Base-by-base conservation (phyloP, 2,888 invertebrate genomes). In the Antheraea yamamai region DNA sequence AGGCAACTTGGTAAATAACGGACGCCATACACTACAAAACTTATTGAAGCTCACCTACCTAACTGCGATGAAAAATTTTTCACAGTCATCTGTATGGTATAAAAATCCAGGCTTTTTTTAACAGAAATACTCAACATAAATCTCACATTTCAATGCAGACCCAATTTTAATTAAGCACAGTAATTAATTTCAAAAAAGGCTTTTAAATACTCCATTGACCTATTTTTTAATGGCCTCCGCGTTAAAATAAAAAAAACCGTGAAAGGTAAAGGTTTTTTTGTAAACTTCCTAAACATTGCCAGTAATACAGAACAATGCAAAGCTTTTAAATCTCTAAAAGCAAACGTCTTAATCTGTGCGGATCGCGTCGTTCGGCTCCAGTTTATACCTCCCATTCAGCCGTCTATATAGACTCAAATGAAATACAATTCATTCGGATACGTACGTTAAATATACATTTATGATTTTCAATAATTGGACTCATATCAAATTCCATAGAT, bases 381-480 rank as follows among this genome's bases (percentile, higher is more conserved):
- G 68, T 70, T 70, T 70, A 70, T 39, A 70, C 39, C 70, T 20
- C 35, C n/a, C 20, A 39, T 70, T 70, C n/a, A 35, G 7, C 70
- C 35, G 70, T 39, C 70, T 70, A 70, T n/a, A 39, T 39, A 20
- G 39, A 39, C n/a, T n/a, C n/a, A 8, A 20, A 18, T 7, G 35
- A 39, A 70, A 70, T 70, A 39, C 39, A 39, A 39, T 70, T 70
- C 39, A 70, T 70, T 70, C 39, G n/a, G 39, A 39, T 70, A 39
- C 18, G 39, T 70, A 70, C 35, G 39, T 70, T 23, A 30, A 47
- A 66, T 66, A 66, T 66, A 26, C 26, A 14, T 30, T 66, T 66
- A 30, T 66, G 30, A 16, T 12, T n/a, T 70, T 70, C 39, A n/a
- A 70, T 70, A 70, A 70, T 70, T 70, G 70, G 70, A 70, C n/a